These are phyloP conservation scores for Emmelina monodactyla DNA, from an alignment of 2,888 invertebrate genomes.

Conservation along the genomic window DNA sequence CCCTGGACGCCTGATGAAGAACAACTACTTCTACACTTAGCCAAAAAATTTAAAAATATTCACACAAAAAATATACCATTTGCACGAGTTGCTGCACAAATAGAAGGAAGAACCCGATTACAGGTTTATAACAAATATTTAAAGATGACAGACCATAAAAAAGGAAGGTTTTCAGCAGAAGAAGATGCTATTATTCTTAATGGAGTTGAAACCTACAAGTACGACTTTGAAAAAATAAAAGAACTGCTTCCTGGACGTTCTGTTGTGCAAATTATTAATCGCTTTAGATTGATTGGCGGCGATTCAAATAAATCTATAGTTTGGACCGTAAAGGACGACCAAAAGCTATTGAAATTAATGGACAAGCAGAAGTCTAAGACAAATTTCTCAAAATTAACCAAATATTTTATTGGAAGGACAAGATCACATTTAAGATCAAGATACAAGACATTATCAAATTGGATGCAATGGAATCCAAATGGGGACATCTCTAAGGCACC, in stretches of 20 bases:
- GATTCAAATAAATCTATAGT: conserved; percentile 38
- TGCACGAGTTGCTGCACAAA: conserved; percentile 68
- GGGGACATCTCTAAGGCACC: conserved; percentile 22
- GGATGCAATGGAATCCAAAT: conserved; percentile 36
- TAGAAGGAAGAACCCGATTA: conserved; percentile 69
- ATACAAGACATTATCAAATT: conserved; percentile 40
- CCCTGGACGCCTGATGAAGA: conserved; percentile 76
- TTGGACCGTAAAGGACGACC: conserved; percentile 72
- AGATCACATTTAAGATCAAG: conserved; percentile 64
- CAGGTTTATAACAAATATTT: conserved; percentile 71
- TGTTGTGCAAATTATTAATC: conserved; percentile 65
- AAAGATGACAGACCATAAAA: conserved; percentile 44
- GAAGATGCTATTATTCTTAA: conserved; percentile 73
- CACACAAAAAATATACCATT: too few species aligned
- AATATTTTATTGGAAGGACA: conserved; percentile 41
- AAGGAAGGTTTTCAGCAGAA: conserved; percentile 69
- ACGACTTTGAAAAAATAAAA: conserved; percentile 66
- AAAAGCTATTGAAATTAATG: conserved; percentile 63
- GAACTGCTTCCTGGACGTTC: conserved; percentile 70
- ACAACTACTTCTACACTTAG: too few species aligned
- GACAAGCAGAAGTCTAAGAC: conserved; percentile 37
- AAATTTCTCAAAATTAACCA: conserved; percentile 43
- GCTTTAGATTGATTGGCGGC: conserved; percentile 61
- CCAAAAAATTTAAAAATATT: too few species aligned
- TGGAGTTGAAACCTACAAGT: conserved; percentile 68